phyloP scores from a whole-genome alignment of 2,797 vertebrate species.

The Tachyglossus aculeatus region DNA sequence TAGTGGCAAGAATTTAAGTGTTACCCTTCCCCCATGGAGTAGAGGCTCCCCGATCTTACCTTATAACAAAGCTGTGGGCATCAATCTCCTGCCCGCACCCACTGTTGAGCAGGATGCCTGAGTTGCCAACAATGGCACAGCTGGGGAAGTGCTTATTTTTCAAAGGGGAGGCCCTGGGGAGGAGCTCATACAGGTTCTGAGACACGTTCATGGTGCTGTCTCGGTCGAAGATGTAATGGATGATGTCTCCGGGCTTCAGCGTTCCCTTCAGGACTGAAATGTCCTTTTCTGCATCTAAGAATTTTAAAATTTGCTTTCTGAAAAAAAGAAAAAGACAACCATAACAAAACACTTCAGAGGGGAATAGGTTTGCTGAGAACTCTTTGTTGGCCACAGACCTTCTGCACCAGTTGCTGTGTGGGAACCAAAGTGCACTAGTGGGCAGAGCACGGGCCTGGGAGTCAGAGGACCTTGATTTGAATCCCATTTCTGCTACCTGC shows the following conservation, averaged over 20 bases:
- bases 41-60: slow-evolving; percentile 69
- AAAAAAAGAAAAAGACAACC: slow-evolving; percentile 22
- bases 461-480: no score
- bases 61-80: slow-evolving; percentile 90
- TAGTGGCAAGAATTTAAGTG: no score
- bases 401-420: no score
- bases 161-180: slow-evolving; percentile 88
- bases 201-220: slow-evolving; percentile 96
- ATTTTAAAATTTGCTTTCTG: slow-evolving; percentile 93
- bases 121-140: slow-evolving; percentile 96
- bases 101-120: slow-evolving; percentile 92
- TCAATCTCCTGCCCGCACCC: slow-evolving; percentile 93
- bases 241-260: slow-evolving; percentile 89
- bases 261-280: slow-evolving; percentile 95
- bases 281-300: slow-evolving; percentile 93
- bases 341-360: no score
- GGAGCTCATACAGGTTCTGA: slow-evolving; percentile 89
- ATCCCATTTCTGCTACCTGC: no score
- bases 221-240: slow-evolving; percentile 95
- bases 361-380: no score
- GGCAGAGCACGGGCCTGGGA: no score
- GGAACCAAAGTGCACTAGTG: no score
- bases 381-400: no score
- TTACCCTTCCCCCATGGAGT: not conserved
- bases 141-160: slow-evolving; percentile 89